These are phyloP conservation scores for Cisticola juncidis DNA, from an alignment of 2,113 vertebrate genomes.

Conservation along the genomic window DNA sequence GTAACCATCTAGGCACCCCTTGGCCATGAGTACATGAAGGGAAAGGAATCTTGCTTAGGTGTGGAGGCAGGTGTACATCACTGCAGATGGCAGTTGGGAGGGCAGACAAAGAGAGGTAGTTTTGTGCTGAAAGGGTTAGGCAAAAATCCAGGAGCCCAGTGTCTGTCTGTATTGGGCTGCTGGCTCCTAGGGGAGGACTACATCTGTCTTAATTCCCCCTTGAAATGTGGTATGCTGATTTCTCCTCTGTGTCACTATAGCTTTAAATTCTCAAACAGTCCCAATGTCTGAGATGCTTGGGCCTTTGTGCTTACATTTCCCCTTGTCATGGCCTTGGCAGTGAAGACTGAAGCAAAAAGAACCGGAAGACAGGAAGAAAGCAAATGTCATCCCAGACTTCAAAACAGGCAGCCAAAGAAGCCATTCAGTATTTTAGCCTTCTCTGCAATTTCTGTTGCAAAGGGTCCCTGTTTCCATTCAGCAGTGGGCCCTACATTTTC, in stretches of 20 bases:
- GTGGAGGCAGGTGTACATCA: neutral
- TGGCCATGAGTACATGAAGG: neutral
- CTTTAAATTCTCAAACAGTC: neutral
- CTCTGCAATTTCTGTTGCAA: neutral
- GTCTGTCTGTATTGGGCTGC: neutral
- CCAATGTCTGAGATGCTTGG: neutral
- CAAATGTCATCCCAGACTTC: neutral
- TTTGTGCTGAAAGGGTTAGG: neutral
- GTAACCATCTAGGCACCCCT: accelerated
- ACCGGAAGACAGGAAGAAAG: neutral
- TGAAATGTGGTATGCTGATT: neutral
- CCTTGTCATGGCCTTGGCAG: neutral
- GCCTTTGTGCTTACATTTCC: neutral
- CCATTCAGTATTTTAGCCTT: neutral
- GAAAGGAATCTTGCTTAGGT: neutral
- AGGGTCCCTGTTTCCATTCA: neutral
- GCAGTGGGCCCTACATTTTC: neutral
- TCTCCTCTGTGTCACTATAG: neutral
- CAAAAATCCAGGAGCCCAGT: neutral
- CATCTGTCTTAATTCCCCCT: neutral
- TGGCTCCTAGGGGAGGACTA: neutral
- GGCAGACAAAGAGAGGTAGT: neutral
- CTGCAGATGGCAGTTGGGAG: neutral
- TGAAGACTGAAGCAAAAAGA: neutral
- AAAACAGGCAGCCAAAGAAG: neutral